Conservation (phyloP, 2,888 invertebrate species). For the Ectemnius continuus region DNA sequence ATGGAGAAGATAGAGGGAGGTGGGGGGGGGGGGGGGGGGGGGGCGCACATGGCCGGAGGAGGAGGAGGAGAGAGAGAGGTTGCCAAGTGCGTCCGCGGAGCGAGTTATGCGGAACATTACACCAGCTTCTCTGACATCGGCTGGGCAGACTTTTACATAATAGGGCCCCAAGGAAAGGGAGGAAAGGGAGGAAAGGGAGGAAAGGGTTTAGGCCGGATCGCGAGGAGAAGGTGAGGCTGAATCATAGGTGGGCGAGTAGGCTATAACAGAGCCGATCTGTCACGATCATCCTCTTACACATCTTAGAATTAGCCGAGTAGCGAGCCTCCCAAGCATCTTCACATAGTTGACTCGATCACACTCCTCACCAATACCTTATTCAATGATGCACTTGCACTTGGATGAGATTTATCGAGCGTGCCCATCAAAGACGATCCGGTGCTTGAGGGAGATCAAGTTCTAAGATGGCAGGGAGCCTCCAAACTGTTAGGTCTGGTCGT, state of each 20-base stretch:
- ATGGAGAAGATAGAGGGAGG: neutral
- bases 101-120: constrained; percentile 35
- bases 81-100: constrained; percentile 22
- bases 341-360: constrained; percentile 6
- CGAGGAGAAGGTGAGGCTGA: constrained; percentile 30
- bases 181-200: too few species aligned
- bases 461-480: constrained; percentile 26
- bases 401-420: constrained; percentile 18
- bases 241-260: constrained; percentile 45
- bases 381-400: neutral
- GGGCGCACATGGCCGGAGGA: neutral
- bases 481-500: constrained; percentile 1
- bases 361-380: neutral
- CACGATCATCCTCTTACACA: constrained; percentile 50
- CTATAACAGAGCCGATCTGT: constrained; percentile 25
- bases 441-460: constrained; percentile 37
- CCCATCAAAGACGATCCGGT: constrained; percentile 35
- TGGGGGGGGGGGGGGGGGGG: too few species aligned
- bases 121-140: constrained; percentile 16
- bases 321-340: constrained; percentile 26
- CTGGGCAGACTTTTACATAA: constrained; percentile 43
- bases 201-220: constrained; percentile 35
- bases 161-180: constrained; percentile 14
- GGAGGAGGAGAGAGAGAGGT: neutral
- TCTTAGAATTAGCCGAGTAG: constrained; percentile 29